These are phyloP conservation scores for Acanthiza pusilla DNA, from an alignment of 2,797 vertebrate genomes.

Conservation along the genomic window DNA sequence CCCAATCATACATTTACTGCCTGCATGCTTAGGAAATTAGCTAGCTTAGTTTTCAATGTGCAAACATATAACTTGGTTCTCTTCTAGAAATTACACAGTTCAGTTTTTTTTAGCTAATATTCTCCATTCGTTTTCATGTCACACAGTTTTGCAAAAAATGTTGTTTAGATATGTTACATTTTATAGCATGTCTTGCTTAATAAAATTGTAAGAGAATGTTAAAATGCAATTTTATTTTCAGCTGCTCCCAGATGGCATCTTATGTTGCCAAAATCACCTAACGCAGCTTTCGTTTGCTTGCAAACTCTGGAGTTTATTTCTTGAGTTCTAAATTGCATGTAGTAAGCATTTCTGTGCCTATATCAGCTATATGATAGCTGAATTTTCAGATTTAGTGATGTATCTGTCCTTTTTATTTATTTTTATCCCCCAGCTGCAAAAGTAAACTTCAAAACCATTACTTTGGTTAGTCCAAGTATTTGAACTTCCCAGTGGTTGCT, in stretches of 20 bases:
- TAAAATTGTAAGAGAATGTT: not conserved
- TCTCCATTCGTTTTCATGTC: not conserved
- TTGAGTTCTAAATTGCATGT: not conserved
- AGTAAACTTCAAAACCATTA: constrained; percentile 16
- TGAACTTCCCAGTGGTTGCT: constrained; percentile 17
- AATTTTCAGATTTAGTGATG: not conserved
- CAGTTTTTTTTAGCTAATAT: not conserved
- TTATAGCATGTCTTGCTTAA: not conserved
- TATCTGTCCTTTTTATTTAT: not conserved
- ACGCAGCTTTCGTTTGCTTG: not conserved
- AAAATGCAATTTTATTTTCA: not conserved
- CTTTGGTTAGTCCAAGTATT: constrained; percentile 1
- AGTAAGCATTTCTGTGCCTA: not conserved
- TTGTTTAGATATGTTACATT: not conserved
- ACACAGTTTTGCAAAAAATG: not conserved
- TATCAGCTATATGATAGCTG: not conserved
- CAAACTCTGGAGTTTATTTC: not conserved
- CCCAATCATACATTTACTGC: not conserved
- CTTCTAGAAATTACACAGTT: not conserved
- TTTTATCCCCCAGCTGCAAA: not conserved
- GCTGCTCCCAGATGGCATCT: not conserved
- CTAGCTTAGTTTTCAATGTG: not conserved
- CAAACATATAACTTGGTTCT: not conserved
- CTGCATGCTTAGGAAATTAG: not conserved
- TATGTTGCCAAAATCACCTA: not conserved